Evolutionary conservation across 2,888 invertebrate genomes (phyloP).

Genomic region (Callinectes sapidus): DNA sequence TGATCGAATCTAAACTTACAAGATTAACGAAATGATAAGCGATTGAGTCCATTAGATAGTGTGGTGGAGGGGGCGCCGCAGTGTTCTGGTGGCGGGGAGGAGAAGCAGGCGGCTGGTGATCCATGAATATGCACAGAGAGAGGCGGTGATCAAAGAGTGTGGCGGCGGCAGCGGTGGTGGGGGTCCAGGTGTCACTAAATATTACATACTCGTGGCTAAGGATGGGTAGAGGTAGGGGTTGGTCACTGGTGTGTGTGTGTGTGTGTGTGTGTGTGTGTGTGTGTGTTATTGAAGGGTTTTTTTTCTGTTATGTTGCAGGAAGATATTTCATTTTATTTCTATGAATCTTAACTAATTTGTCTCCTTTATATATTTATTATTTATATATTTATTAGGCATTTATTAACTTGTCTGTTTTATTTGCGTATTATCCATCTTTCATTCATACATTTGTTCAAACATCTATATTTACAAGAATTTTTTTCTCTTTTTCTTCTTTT

Average conservation of each 20-base stretch:
- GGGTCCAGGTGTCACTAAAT: conserved; percentile 17
- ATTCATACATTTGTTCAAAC: not conserved
- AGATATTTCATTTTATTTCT: too few species aligned
- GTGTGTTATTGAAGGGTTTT: conserved; percentile 45
- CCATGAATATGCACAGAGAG: not conserved
- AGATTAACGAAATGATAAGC: too few species aligned
- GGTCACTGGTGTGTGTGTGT: not conserved
- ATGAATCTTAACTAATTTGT: too few species aligned
- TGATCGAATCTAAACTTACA: too few species aligned
- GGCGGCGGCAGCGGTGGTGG: not conserved
- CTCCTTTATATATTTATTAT: conserved; percentile 31
- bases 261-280: conserved; percentile 39
- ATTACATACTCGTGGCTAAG: not conserved
- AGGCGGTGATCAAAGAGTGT: not conserved
- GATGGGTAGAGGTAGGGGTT: not conserved
- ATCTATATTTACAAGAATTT: not conserved
- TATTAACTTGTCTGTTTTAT: conserved; percentile 35
- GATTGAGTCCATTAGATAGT: too few species aligned
- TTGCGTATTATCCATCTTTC: not conserved
- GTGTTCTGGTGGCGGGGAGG: not conserved
- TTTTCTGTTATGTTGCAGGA: conserved; percentile 11
- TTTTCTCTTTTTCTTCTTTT: not conserved
- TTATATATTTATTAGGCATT: conserved; percentile 46
- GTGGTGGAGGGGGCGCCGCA: not conserved
- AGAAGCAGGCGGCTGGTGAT: not conserved